Evolutionary conservation across 2,888 invertebrate genomes (phyloP).

Genomic region (Chelonus formosanus): DNA sequence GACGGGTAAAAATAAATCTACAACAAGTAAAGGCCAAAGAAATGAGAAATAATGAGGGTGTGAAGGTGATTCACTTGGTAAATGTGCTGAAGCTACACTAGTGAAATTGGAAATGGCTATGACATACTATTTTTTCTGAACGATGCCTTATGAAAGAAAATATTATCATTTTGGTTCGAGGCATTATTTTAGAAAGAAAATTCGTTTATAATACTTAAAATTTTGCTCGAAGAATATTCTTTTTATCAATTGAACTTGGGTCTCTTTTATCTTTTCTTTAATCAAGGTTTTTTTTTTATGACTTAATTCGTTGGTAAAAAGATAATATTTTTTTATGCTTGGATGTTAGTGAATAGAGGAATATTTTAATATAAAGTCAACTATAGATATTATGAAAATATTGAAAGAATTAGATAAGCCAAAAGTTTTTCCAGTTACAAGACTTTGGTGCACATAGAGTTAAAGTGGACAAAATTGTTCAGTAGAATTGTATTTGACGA

Average conservation of each 20-base stretch:
- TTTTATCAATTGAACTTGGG: too few species aligned
- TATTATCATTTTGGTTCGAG: conserved; percentile 13
- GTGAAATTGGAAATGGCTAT: conserved; percentile 39
- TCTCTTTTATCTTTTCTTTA: too few species aligned
- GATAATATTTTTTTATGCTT: too few species aligned
- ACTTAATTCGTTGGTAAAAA: too few species aligned
- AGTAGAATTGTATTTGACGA: neutral
- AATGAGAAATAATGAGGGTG: conserved; percentile 25
- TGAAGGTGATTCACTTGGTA: conserved; percentile 39
- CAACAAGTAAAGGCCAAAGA: conserved; percentile 2
- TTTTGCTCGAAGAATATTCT: neutral
- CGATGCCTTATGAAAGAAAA: conserved; percentile 32
- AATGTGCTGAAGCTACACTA: conserved; percentile 34
- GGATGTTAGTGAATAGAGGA: too few species aligned
- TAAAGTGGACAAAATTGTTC: too few species aligned
- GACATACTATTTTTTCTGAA: conserved; percentile 15
- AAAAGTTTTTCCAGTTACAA: too few species aligned
- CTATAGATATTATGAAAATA: too few species aligned
- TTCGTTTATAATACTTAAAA: neutral
- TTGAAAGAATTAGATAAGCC: too few species aligned
- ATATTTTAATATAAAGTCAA: too few species aligned
- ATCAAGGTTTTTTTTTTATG: too few species aligned
- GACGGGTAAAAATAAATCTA: conserved; percentile 8
- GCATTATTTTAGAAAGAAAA: conserved; percentile 12
- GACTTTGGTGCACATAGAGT: too few species aligned